Percentiles rank a stretch among this genome's conserved stretches.
These are phyloP conservation scores for Grus americana DNA, from an alignment of 2,113 vertebrate genomes.

Conservation along the genomic window DNA sequence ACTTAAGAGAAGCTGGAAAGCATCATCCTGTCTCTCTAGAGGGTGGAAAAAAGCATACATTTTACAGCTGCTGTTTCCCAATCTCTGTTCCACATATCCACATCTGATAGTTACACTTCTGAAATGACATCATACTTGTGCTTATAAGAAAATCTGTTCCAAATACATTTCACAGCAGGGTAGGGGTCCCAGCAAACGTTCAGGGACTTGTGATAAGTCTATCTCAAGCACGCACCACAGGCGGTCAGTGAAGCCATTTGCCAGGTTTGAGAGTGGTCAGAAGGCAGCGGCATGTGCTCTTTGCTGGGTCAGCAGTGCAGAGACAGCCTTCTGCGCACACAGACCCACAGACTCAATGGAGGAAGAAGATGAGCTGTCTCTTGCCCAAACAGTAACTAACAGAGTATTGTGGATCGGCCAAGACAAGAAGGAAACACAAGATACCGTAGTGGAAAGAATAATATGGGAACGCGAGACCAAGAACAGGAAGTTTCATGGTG, in stretches of 20 bases:
- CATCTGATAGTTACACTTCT: not conserved
- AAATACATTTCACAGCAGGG: not conserved
- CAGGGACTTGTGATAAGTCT: not conserved
- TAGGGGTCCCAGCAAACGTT: not conserved
- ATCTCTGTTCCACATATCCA: not conserved
- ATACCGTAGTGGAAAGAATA: not conserved
- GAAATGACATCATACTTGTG: not conserved
- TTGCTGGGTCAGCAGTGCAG: not conserved
- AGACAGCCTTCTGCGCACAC: not conserved
- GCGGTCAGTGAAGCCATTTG: accelerated
- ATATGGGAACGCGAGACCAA: accelerated
- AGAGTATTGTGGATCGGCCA: not conserved
- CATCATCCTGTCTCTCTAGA: not conserved
- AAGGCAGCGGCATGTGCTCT: accelerated
- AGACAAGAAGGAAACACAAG: not conserved
- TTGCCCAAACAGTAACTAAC: not conserved
- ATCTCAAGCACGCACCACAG: not conserved
- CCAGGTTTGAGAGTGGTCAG: not conserved
- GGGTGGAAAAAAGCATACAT: not conserved
- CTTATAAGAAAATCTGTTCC: not conserved
- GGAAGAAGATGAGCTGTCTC: not conserved
- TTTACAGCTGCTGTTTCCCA: not conserved
- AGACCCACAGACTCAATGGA: not conserved
- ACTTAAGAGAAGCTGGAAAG: not conserved
- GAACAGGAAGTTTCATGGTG: not conserved